Evolutionary conservation across 2,888 invertebrate genomes (phyloP), one percentile per base, ranked within the genome.

Genomic region (Drosophila mimica): DNA sequence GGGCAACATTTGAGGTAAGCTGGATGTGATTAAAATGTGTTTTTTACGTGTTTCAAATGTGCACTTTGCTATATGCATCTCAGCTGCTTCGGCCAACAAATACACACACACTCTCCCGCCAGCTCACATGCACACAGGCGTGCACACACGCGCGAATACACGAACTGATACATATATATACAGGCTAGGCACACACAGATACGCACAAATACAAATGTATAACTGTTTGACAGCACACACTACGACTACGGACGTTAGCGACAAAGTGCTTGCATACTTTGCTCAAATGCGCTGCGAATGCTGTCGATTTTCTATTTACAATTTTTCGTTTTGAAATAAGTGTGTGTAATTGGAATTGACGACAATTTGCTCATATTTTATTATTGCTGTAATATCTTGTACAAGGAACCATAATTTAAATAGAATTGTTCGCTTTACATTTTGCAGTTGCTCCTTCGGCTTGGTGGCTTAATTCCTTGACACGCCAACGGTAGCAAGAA

Each of bases 61-160:
- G 83, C 81, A 75, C 64, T 77, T 77, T 76, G 76, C 66, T 71
- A 65, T 71, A 65, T 74, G 80, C 81, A 80, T 79, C 84, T 88
- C 87, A 87, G 89, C 90, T 90, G 87, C 89, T 87, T 84, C 78
- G 73, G 73, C 80, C 76, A 76, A 64, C 64, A 57, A 57, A 56
- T 67, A 73, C 62, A 48, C 64, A 66, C 33, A 52, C 65, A 77
- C 38, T 56, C 56, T n/a, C 46, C 48, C 49, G 53, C 59, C 62
- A 43, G 30, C 46, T 49, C 69, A 48, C 51, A 63, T 62, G 58
- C 79, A 52, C 43, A 72, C 67, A 66, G 36, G 31, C 54, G 30
- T n/a, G 25, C 49, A 65, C 31, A 61, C 60, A 62, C 51, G 30
- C 57, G 53, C 34, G 66, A 59, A 65, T 58, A 64, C 56, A 46